A percentile compares a stretch with the other conserved stretches of the same genome.
These are phyloP conservation scores for Hypothenemus hampei DNA, from an alignment of 1,140 invertebrate species.

Conservation along the genomic window DNA sequence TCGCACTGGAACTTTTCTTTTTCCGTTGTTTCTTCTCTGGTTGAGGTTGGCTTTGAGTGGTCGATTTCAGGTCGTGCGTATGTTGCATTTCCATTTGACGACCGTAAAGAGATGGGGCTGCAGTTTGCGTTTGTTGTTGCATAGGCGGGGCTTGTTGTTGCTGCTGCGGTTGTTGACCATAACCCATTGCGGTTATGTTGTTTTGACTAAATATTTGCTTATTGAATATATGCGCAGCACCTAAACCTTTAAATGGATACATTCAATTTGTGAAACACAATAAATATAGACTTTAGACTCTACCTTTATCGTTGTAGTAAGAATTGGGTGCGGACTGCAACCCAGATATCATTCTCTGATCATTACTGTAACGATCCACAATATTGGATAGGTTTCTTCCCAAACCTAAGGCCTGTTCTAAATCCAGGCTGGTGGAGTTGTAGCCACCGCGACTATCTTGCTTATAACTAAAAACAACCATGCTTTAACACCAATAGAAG, in stretches of 20 bases:
- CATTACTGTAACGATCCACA: constrained; percentile 53
- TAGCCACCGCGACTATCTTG: constrained; percentile 31
- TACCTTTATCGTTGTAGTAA: constrained; percentile 47
- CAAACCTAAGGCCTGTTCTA: constrained; percentile 40
- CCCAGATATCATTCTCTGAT: constrained; percentile 50
- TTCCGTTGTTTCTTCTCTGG: constrained; percentile 5
- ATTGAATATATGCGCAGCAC: constrained; percentile 51
- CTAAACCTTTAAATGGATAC: constrained; percentile 35
- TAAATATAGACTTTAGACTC: no score
- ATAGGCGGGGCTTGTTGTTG: not conserved
- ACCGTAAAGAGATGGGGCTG: not conserved
- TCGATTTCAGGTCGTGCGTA: not conserved
- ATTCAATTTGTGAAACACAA: no score
- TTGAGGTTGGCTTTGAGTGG: not conserved
- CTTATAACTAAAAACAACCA: constrained; percentile 26
- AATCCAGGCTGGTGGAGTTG: constrained; percentile 31
- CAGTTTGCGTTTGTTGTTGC: constrained; percentile 1
- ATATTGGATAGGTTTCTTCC: constrained; percentile 56
- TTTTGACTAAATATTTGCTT: constrained; percentile 46
- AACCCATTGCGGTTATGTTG: constrained; percentile 30
- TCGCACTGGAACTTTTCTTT: not conserved
- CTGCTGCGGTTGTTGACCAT: constrained; percentile 12
- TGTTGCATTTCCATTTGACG: not conserved
- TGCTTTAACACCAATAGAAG: not conserved
- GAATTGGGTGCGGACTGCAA: constrained; percentile 38